Percentiles rank a stretch among this genome's conserved stretches.
These are phyloP conservation scores for Clupea harengus DNA, from an alignment of 2,113 vertebrate species.

Conservation along the genomic window DNA sequence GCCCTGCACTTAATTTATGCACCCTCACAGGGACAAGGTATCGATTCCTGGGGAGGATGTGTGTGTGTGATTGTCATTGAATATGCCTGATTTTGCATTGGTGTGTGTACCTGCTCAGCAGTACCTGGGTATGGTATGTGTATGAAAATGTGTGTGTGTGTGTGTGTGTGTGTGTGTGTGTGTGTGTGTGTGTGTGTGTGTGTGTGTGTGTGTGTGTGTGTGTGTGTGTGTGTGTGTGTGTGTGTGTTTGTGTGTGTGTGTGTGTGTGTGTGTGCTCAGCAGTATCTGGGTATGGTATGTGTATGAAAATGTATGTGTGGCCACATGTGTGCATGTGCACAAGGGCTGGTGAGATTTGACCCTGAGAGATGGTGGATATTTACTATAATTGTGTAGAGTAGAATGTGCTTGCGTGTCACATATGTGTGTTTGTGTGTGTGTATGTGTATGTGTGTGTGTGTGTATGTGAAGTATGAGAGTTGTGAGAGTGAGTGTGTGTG, in stretches of 20 bases:
- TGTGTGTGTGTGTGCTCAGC: neutral
- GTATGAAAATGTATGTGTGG: neutral
- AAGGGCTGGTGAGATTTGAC: neutral
- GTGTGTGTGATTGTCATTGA: too few species aligned
- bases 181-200: constrained; percentile 31
- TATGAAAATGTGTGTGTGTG: constrained; percentile 29
- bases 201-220: neutral
- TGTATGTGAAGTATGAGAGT: neutral
- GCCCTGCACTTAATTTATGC: constrained; percentile 52
- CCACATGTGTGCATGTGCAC: neutral
- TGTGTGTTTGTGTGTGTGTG: neutral
- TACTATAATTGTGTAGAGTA: neutral
- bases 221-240: neutral
- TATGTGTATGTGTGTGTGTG: neutral
- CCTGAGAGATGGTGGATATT: too few species aligned
- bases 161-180: neutral
- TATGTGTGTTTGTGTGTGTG: too few species aligned
- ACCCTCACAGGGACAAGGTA: constrained; percentile 47
- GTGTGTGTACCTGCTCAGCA: neutral
- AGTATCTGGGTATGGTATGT: neutral
- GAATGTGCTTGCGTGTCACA: too few species aligned
- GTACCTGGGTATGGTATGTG: neutral
- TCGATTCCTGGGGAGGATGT: constrained; percentile 51
- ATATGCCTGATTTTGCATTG: too few species aligned
- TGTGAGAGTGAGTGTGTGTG: neutral